Percentiles rank a stretch among this genome's conserved stretches.
Conservation (phyloP, 2,888 invertebrate species). For the Caradrina kadenii region DNA sequence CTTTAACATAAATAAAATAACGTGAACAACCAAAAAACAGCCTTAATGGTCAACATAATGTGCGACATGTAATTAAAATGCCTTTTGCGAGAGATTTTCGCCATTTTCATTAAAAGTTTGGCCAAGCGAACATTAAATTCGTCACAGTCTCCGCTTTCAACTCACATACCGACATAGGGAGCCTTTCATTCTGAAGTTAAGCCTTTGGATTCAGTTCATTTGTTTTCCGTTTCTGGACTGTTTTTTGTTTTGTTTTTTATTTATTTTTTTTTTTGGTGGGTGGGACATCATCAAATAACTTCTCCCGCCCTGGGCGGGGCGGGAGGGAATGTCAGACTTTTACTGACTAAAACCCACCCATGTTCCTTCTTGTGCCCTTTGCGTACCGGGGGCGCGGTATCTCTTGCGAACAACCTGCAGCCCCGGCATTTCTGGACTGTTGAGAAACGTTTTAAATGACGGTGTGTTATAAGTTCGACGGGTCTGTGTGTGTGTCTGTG, state of each 20-base stretch:
- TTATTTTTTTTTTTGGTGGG: too few relatives aligned
- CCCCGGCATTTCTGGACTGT: too few relatives aligned
- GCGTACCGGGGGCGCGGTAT: too few relatives aligned
- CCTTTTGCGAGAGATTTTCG: slow-evolving; percentile 55
- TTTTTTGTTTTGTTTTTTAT: not conserved
- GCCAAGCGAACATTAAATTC: slow-evolving; percentile 52
- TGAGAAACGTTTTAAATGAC: too few relatives aligned
- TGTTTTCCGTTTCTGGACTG: slow-evolving; percentile 2
- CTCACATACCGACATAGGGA: slow-evolving; percentile 38
- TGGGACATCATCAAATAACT: too few relatives aligned
- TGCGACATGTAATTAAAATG: slow-evolving; percentile 62
- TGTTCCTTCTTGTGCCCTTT: too few relatives aligned
- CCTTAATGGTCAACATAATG: slow-evolving; percentile 52
- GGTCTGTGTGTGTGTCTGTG: too few relatives aligned
- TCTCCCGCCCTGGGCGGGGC: too few relatives aligned
- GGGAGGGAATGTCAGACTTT: too few relatives aligned
- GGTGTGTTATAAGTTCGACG: too few relatives aligned
- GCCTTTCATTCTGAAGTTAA: slow-evolving; percentile 34
- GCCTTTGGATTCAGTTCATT: slow-evolving; percentile 37
- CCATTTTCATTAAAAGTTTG: slow-evolving; percentile 67
- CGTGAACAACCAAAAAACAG: slow-evolving; percentile 41
- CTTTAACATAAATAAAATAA: slow-evolving; percentile 16
- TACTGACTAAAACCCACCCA: too few relatives aligned
- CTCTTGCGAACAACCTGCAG: too few relatives aligned
- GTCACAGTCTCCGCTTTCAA: slow-evolving; percentile 30